A percentile compares a stretch with the other conserved stretches of the same genome.
Evolutionary conservation across 2,797 vertebrate genomes (phyloP).

Genomic region (Phyllotis vaccarum): DNA sequence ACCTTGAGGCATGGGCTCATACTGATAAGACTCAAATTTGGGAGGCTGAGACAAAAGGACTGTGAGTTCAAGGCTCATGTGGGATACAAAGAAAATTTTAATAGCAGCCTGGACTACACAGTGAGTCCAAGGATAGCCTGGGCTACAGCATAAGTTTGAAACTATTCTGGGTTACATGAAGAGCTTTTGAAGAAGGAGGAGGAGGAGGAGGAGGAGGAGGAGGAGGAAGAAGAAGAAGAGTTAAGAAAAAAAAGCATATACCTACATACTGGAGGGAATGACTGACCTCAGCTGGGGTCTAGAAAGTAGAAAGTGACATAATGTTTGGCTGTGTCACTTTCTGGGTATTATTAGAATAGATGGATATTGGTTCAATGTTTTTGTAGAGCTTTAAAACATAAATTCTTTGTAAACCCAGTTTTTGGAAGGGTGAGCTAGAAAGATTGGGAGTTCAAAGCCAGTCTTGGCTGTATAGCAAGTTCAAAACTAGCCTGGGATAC

Average conservation of each 20-base stretch:
- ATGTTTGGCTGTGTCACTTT: slow-evolving; percentile 31
- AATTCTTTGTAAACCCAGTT: background rate
- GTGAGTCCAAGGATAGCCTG: background rate
- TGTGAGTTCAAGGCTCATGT: background rate
- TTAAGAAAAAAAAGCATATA: background rate
- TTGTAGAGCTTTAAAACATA: slow-evolving; percentile 35
- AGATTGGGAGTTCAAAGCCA: background rate
- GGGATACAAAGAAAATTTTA: background rate
- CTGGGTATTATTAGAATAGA: slow-evolving; percentile 8
- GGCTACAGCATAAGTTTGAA: background rate
- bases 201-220: background rate
- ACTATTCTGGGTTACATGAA: background rate
- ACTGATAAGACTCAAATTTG: background rate
- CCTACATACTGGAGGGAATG: background rate
- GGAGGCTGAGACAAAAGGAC: background rate
- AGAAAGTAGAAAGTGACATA: slow-evolving; percentile 8
- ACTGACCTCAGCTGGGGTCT: background rate
- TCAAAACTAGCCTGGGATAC: background rate
- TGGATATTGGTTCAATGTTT: slow-evolving; percentile 53
- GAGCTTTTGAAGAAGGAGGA: background rate
- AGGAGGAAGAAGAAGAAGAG: background rate
- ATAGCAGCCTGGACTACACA: background rate
- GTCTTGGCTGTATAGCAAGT: background rate
- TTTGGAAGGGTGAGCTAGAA: background rate
- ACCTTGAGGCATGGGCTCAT: background rate